Evolutionary conservation across 2,797 vertebrate genomes (phyloP).

Genomic region (Tadarida brasiliensis): DNA sequence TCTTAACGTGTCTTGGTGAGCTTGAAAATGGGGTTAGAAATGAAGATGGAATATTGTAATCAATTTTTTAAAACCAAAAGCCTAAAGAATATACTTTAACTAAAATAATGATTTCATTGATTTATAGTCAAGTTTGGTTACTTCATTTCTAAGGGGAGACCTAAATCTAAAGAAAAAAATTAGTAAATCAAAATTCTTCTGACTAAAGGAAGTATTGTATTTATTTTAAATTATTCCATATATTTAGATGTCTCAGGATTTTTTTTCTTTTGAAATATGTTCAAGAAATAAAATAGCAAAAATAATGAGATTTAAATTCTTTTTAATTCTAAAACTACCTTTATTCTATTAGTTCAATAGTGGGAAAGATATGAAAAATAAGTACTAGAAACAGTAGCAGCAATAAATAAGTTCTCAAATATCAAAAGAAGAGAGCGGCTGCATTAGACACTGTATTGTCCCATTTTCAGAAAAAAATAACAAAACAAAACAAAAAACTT

Average conservation of each 20-base stretch:
- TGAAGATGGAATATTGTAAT: background rate
- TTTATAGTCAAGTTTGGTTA: constrained; percentile 28
- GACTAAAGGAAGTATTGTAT: background rate
- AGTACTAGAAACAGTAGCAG: constrained; percentile 1
- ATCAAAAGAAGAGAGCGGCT: constrained; percentile 40
- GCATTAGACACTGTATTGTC: background rate
- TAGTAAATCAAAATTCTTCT: constrained; percentile 27
- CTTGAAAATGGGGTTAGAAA: background rate
- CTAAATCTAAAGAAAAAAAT: constrained; percentile 43
- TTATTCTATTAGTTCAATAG: constrained; percentile 49
- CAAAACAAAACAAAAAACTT: background rate
- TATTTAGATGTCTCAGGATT: constrained; percentile 18
- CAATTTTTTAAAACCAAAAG: background rate
- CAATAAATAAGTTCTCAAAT: constrained; percentile 11
- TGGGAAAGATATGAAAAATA: background rate
- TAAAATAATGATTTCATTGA: background rate
- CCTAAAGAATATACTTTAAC: constrained; percentile 4
- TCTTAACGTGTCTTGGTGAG: background rate
- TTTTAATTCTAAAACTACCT: constrained; percentile 31
- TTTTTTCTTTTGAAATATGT: background rate
- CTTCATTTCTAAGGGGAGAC: background rate
- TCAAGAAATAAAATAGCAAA: background rate
- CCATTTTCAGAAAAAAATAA: background rate
- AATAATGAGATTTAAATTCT: constrained; percentile 51
- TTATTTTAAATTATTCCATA: constrained; percentile 16